Percentiles rank a stretch among this genome's conserved stretches.
Evolutionary conservation across 2,113 vertebrate genomes (phyloP).

Genomic region (Hiodon tergisus): DNA sequence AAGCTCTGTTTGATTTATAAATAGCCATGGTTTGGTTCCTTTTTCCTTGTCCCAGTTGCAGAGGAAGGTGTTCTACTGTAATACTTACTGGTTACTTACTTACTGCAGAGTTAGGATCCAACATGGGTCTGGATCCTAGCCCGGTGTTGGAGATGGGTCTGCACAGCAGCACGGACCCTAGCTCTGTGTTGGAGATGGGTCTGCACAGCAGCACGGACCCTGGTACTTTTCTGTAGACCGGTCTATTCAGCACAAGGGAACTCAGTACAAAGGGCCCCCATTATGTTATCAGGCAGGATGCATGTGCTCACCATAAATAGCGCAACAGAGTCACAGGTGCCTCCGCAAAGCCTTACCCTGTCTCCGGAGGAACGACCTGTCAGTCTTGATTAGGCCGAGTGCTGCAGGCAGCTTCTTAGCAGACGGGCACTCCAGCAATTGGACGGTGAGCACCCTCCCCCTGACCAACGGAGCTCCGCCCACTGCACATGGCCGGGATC

Average conservation of each 20-base stretch:
- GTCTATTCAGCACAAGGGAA: not conserved
- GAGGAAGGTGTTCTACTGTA: too few relatives aligned
- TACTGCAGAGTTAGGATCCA: too few relatives aligned
- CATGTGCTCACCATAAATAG: constrained; percentile 21
- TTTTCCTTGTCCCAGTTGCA: too few relatives aligned
- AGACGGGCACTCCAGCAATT: not conserved
- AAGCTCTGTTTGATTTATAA: too few relatives aligned
- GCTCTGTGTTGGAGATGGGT: not conserved
- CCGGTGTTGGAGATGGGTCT: not conserved
- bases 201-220: not conserved
- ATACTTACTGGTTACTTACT: too few relatives aligned
- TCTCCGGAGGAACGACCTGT: not conserved
- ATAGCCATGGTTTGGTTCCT: too few relatives aligned
- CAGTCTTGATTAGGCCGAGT: not conserved
- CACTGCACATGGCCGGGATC: too few relatives aligned
- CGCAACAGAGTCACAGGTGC: constrained; percentile 7
- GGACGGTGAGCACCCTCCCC: too few relatives aligned
- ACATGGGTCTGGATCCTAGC: not conserved
- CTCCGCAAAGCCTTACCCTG: not conserved
- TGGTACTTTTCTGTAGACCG: not conserved
- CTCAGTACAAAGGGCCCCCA: not conserved
- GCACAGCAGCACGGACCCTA: not conserved
- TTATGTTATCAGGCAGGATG: constrained; percentile 9
- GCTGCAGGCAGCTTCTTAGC: not conserved
- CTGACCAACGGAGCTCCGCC: too few relatives aligned